A percentile compares a stretch with the other conserved stretches of the same genome.
These are phyloP conservation scores for Nyctibius bracteatus DNA, from an alignment of 2,113 vertebrate species.

Conservation along the genomic window DNA sequence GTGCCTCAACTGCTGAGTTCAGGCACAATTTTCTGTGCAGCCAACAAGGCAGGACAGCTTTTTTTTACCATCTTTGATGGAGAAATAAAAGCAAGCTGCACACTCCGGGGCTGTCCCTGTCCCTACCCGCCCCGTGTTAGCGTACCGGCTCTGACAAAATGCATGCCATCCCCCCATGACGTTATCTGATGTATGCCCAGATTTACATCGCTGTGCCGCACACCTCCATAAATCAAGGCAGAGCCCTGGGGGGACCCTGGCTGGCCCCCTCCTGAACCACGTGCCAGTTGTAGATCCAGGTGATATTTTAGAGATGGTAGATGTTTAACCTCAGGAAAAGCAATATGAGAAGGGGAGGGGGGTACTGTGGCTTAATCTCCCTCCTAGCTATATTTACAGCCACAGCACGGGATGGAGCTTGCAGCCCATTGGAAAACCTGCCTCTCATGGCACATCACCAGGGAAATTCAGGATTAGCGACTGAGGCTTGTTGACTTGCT, in stretches of 20 bases:
- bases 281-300: not conserved
- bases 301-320: conserved; percentile 47
- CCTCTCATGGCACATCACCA: not conserved
- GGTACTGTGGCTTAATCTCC: not conserved
- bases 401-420: not conserved
- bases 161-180: not conserved
- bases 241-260: not conserved
- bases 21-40: not conserved
- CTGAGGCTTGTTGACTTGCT: not conserved
- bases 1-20: not conserved
- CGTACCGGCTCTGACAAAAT: not conserved
- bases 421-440: not conserved
- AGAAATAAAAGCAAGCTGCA: not conserved
- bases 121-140: not conserved
- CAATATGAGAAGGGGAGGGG: not conserved
- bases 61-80: not conserved
- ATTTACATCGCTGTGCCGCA: not conserved
- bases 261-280: not conserved
- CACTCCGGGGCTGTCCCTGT: not conserved
- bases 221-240: conserved; percentile 23
- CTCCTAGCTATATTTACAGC: not conserved
- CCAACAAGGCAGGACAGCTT: not conserved
- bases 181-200: not conserved
- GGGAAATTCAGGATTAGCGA: not conserved
- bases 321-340: conserved; percentile 39